Percentiles rank a stretch among this genome's conserved stretches.
Conservation (phyloP, 2,113 vertebrate genomes). For the Corydoras sp. region DNA sequence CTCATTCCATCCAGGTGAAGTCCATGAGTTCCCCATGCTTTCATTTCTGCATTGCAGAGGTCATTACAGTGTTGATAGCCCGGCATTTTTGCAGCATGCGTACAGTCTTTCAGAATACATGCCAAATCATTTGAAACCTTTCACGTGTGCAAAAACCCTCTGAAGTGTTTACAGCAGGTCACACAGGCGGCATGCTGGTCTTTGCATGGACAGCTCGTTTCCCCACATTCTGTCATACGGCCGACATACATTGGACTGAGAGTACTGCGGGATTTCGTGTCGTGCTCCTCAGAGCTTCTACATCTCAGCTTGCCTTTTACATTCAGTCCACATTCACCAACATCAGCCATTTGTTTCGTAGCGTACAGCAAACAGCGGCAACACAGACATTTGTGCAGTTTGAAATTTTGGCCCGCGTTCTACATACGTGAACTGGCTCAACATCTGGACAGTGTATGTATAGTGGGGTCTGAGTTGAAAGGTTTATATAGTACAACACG, state of each 20-base stretch:
- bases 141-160: conserved; percentile 15
- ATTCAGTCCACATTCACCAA: conserved; percentile 29
- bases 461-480: too few species aligned
- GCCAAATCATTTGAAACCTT: conserved; percentile 24
- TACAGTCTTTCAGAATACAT: conserved; percentile 41
- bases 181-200: not conserved
- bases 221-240: not conserved
- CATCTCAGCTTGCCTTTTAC: conserved; percentile 34
- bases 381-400: conserved; percentile 22
- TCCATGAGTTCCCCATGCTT: not conserved
- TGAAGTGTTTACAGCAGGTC: not conserved
- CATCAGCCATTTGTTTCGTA: not conserved
- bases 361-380: not conserved
- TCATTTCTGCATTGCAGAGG: not conserved
- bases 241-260: conserved; percentile 7
- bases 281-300: conserved; percentile 3
- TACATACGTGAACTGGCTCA: conserved; percentile 7
- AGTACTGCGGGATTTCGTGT: conserved; percentile 19
- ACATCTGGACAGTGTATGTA: not conserved
- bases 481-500: too few species aligned
- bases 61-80: not conserved
- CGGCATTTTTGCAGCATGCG: conserved; percentile 39
- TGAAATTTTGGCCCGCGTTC: not conserved
- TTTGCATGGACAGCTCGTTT: not conserved
- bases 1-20: not conserved